Conservation (phyloP, 2,113 vertebrate genomes). For the Phalacrocorax brasilianus region DNA sequence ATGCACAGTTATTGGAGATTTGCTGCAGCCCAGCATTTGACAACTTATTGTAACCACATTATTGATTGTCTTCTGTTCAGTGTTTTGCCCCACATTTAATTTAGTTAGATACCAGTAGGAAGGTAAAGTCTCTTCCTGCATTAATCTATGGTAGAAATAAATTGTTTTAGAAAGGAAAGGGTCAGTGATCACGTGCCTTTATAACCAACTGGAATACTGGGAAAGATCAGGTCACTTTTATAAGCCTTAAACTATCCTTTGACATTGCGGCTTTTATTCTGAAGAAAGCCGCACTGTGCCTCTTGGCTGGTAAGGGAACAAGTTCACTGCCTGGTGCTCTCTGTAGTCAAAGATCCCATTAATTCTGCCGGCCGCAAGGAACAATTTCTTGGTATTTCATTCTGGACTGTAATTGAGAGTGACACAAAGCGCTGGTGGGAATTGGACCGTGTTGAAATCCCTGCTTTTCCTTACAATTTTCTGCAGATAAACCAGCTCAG, state of each 20-base stretch:
- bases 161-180: constrained; percentile 3
- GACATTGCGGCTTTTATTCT: constrained; percentile 41
- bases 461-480: background rate
- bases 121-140: background rate
- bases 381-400: constrained; percentile 45
- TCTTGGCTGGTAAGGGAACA: constrained; percentile 40
- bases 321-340: constrained; percentile 41
- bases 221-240: constrained; percentile 25
- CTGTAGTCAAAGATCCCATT: constrained; percentile 55
- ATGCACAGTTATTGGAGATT: background rate
- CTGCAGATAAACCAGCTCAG: constrained; percentile 14
- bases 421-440: constrained; percentile 47
- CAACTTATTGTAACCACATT: background rate
- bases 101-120: background rate
- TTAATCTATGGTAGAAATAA: background rate
- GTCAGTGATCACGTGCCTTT: background rate
- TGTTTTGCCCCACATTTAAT: background rate
- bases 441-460: constrained; percentile 22
- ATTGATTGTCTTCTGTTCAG: background rate
- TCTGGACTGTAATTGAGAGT: constrained; percentile 48
- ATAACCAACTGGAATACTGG: background rate
- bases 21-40: background rate
- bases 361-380: constrained; percentile 36
- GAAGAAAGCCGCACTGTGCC: constrained; percentile 48
- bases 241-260: constrained; percentile 33